Evolutionary conservation across 1,140 invertebrate species (phyloP).

Genomic region (Chrysopa pallens): DNA sequence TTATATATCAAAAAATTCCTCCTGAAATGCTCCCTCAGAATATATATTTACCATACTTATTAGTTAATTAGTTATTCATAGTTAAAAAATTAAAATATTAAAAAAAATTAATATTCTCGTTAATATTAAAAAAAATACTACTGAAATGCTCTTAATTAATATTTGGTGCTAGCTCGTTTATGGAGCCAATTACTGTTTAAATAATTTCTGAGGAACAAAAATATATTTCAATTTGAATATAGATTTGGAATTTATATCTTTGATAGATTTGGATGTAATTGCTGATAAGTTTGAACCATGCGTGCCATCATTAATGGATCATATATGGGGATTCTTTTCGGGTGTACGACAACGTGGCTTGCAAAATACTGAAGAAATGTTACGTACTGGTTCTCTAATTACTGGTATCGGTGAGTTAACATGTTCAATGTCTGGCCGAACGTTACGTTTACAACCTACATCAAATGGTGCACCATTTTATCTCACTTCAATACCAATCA

Average conservation of each 20-base stretch:
- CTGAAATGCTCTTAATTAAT: too few relatives aligned
- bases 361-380: constrained; percentile 62
- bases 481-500: constrained; percentile 35
- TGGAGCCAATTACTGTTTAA: too few relatives aligned
- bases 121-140: too few relatives aligned
- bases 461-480: constrained; percentile 47
- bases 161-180: too few relatives aligned
- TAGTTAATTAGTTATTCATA: too few relatives aligned
- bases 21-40: too few relatives aligned
- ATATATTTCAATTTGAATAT: too few relatives aligned
- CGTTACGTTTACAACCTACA: constrained; percentile 45
- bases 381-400: constrained; percentile 51
- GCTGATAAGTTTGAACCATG: constrained; percentile 58
- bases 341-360: constrained; percentile 54
- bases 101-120: too few relatives aligned
- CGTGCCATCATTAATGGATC: constrained; percentile 46
- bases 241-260: background rate
- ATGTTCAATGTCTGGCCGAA: constrained; percentile 26
- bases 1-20: too few relatives aligned
- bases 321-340: constrained; percentile 62
- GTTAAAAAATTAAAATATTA: too few relatives aligned
- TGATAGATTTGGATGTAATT: constrained; percentile 49
- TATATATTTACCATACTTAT: too few relatives aligned
- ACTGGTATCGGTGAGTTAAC: constrained; percentile 57
- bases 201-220: too few relatives aligned